Evolutionary conservation across 30 jellyfish, hydroid and myxozoan species (phyloP).

Genomic region (Aurelia aurita complex sp. Pacific): DNA sequence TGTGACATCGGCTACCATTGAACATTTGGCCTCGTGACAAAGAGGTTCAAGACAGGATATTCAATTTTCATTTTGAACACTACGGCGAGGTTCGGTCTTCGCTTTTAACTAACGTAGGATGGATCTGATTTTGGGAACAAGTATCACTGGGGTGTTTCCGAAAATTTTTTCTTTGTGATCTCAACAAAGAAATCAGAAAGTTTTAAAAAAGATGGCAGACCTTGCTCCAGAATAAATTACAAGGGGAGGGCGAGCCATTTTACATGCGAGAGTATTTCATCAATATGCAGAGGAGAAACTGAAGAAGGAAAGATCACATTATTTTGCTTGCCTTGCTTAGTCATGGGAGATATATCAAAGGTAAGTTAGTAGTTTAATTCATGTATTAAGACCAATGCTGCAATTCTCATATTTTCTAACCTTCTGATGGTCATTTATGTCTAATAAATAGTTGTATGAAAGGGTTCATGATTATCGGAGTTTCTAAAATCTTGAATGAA

Average conservation of each 20-base stretch:
- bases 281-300: slow-evolving; percentile 46
- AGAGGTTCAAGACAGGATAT: background rate
- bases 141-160: slow-evolving; percentile 31
- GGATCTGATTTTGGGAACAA: slow-evolving; percentile 48
- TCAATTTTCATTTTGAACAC: background rate
- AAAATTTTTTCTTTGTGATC: slow-evolving; percentile 30
- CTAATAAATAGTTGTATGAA: no score
- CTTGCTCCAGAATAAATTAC: slow-evolving; percentile 35
- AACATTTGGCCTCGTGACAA: background rate
- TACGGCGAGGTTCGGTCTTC: slow-evolving; percentile 1
- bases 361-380: background rate
- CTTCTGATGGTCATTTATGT: no score
- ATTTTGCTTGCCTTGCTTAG: slow-evolving; percentile 55
- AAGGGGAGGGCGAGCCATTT: slow-evolving; percentile 28
- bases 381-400: no score
- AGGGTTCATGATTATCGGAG: no score
- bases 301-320: slow-evolving; percentile 43
- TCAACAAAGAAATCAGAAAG: slow-evolving; percentile 6
- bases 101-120: background rate
- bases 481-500: background rate
- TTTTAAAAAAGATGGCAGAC: slow-evolving; percentile 45
- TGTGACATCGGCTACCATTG: slow-evolving; percentile 9
- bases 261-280: slow-evolving; percentile 20
- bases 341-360: slow-evolving; percentile 61
- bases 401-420: no score